A percentile compares a stretch with the other conserved stretches of the same genome.
Conservation (phyloP, 2,888 invertebrate genomes). For the Troglohyphantes excavatus region DNA sequence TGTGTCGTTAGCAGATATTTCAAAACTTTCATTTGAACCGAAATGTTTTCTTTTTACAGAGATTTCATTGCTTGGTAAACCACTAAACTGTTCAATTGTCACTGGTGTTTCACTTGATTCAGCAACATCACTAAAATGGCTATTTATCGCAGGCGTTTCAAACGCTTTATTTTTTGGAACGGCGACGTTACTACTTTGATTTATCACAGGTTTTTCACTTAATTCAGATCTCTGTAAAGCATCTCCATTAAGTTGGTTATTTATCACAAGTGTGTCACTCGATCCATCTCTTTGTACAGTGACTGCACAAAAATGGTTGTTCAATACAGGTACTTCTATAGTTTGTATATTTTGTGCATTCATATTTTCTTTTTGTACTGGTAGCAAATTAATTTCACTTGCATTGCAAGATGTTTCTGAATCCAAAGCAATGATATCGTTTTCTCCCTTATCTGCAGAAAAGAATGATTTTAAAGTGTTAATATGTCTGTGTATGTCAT, state of each 20-base stretch:
- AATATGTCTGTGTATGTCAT: conserved; percentile 46
- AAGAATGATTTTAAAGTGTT: conserved; percentile 50
- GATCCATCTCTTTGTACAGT: conserved; percentile 16
- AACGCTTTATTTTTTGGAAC: too few relatives aligned
- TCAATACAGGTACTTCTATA: not conserved
- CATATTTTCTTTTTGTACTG: not conserved
- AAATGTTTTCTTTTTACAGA: not conserved
- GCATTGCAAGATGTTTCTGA: not conserved
- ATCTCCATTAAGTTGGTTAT: too few relatives aligned
- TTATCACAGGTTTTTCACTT: too few relatives aligned
- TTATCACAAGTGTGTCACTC: not conserved
- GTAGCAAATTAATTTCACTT: not conserved
- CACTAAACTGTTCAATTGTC: not conserved
- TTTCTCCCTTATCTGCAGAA: not conserved
- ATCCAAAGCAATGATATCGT: not conserved
- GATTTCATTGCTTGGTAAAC: not conserved
- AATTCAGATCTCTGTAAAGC: too few relatives aligned
- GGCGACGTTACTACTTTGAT: too few relatives aligned
- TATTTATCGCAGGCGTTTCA: not conserved
- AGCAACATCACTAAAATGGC: not conserved
- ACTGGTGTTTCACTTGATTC: not conserved
- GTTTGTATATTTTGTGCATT: not conserved
- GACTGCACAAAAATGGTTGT: not conserved
- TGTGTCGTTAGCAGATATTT: not conserved
- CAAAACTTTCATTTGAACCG: not conserved